phyloP scores from a whole-genome alignment of 2,113 vertebrate species.

The Coreoperca whiteheadi region DNA sequence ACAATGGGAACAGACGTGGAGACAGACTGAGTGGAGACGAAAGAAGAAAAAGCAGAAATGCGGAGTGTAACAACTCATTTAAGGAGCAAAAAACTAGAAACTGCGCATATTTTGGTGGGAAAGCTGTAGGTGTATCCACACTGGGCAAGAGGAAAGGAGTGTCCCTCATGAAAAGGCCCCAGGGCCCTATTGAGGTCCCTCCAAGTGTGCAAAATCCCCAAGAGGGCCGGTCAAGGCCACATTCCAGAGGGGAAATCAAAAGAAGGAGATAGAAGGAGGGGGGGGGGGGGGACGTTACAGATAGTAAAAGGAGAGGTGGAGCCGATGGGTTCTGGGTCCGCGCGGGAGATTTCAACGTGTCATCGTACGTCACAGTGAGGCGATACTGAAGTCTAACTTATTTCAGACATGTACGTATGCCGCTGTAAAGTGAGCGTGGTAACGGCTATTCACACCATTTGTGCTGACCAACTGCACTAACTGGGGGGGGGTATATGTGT shows the following conservation, averaged over 20 bases:
- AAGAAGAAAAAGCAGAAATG: neutral
- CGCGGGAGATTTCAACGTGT: neutral
- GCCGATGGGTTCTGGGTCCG: neutral
- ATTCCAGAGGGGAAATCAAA: slow-evolving; percentile 78
- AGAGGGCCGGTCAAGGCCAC: slow-evolving; percentile 82
- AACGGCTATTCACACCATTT: slow-evolving; percentile 37
- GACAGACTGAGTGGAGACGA: neutral
- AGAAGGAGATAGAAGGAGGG: neutral
- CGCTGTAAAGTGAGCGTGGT: neutral
- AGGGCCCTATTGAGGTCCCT: slow-evolving; percentile 77
- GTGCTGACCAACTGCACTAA: slow-evolving; percentile 24
- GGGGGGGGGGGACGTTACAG: neutral
- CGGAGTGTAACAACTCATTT: neutral
- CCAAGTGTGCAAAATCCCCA: slow-evolving; percentile 84
- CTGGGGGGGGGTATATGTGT: slow-evolving; percentile 45
- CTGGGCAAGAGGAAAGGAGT: slow-evolving; percentile 23
- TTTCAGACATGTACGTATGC: no score
- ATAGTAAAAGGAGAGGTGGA: no score
- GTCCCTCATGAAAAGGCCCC: slow-evolving; percentile 67
- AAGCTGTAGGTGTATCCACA: slow-evolving; percentile 41
- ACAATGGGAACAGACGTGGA: neutral
- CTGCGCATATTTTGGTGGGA: slow-evolving; percentile 25
- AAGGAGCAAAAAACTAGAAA: neutral
- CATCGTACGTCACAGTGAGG: neutral
- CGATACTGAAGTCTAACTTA: no score